phyloP scores from a whole-genome alignment of 1,140 invertebrate species.

The Scaptomyza graminum region DNA sequence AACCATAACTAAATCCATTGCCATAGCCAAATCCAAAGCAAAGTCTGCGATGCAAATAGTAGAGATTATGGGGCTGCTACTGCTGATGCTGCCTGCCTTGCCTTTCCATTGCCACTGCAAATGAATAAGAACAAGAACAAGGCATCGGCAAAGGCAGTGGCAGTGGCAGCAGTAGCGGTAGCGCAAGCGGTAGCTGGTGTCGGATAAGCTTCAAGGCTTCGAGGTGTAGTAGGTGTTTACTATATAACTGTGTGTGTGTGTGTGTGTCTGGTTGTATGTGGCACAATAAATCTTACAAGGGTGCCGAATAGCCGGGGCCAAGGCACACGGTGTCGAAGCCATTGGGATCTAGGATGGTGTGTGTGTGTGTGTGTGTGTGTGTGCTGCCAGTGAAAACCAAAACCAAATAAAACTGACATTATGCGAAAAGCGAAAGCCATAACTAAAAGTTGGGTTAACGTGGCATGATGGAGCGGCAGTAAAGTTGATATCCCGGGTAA shows the following conservation, averaged over 20 bases:
- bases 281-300: conserved; percentile 79
- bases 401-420: conserved; percentile 83
- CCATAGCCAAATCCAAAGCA: conserved; percentile 77
- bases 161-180: not conserved
- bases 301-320: conserved; percentile 62
- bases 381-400: conserved; percentile 69
- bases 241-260: conserved; percentile 18
- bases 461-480: conserved; percentile 71
- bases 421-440: conserved; percentile 82
- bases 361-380: not conserved
- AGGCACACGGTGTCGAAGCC: conserved; percentile 27
- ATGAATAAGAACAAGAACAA: conserved; percentile 61
- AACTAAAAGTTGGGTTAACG: conserved; percentile 80
- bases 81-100: conserved; percentile 5
- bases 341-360: not conserved
- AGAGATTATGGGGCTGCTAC: conserved; percentile 74
- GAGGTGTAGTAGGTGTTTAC: conserved; percentile 46
- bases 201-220: conserved; percentile 36
- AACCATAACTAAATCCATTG: conserved; percentile 82
- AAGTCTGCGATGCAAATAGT: conserved; percentile 82
- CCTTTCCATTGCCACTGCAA: conserved; percentile 32
- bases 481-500: conserved; percentile 63
- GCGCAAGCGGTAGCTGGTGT: conserved; percentile 6
- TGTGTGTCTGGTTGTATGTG: conserved; percentile 43
- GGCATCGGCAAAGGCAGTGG: not conserved